Base-by-base conservation (phyloP, 53 echinoderm and acorn worm genomes). In the Henricia sp. region DNA sequence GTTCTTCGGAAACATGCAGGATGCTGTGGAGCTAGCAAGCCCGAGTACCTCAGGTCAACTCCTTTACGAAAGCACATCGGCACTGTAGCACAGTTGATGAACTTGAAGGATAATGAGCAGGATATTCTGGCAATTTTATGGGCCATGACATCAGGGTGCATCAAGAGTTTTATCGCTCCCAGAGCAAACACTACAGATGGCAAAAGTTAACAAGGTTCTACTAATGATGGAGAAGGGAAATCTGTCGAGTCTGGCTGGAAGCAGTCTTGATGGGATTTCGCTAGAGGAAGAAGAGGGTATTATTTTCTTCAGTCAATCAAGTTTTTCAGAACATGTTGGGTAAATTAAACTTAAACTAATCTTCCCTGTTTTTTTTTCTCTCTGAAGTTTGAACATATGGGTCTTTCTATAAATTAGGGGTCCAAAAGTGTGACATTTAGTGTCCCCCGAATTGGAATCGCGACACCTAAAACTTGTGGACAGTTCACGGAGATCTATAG, bases 81-180 rank as follows among this genome's bases (percentile, higher is more conserved):
- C 50, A 69, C 58, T 16, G 74, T 91, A 1, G 85, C 91, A 16
- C 91, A 94, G 41, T 46, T 94, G 3, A 86, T 94, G 77, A 91
- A 89, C 67, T 87, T 94, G 37, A 67, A 72, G 14, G 89, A 91
- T 16, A 88, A 94, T 70, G 91, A 94, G 38, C 77, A 91, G 21
- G 89, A 94, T 32, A 83, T 94, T 12, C 66, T 94, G 30, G 89
- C 94, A 89, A 52, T 6, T 94, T 83, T 60, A 50, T 94, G 32
- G 94, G 94, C 3, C 91, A 94, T 39, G 91, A 94, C 65, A 87
- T 94, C 4, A 34, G 89, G 12, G 60, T 83, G 13, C 94, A 94
- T 65, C 74, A 89, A 10, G 71, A 91, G 56, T 94, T 58, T 46
- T 94, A 91, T 76, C 69, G 91, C 17, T 94, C 9, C 91, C 94